A percentile compares a stretch with the other conserved stretches of the same genome.
These are phyloP conservation scores for Drosophila simulans DNA, from an alignment of 1,140 invertebrate species.

Conservation along the genomic window DNA sequence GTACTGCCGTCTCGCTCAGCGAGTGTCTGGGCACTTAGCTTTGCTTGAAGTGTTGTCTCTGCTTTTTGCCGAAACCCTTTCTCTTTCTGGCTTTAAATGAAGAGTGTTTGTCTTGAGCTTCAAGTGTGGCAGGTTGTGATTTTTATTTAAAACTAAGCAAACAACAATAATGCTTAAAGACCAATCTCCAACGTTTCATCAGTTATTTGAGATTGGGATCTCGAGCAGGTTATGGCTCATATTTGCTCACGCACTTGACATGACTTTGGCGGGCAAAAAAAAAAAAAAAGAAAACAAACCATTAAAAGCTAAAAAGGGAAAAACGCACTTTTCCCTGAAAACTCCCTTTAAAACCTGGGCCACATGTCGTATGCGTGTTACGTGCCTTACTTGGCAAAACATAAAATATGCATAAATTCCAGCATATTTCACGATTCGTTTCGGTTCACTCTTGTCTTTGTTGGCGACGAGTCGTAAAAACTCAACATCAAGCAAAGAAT, in stretches of 20 bases:
- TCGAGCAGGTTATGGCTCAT: constrained; percentile 68
- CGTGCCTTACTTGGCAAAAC: constrained; percentile 64
- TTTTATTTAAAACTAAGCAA: constrained; percentile 72
- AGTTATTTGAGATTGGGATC: constrained; percentile 24
- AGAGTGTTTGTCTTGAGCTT: constrained; percentile 78
- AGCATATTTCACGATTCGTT: constrained; percentile 55
- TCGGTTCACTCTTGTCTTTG: constrained; percentile 27
- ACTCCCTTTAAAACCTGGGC: background rate
- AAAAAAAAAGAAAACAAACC: background rate
- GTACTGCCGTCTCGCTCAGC: constrained; percentile 11
- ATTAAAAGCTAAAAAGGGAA: background rate
- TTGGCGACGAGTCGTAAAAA: constrained; percentile 59
- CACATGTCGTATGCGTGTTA: constrained; percentile 79
- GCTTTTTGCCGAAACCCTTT: constrained; percentile 62
- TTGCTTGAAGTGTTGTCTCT: constrained; percentile 68
- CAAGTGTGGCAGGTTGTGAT: constrained; percentile 79
- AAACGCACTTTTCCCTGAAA: constrained; percentile 19
- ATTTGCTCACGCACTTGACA: constrained; percentile 73
- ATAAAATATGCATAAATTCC: constrained; percentile 83
- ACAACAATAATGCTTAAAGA: constrained; percentile 36
- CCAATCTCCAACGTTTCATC: constrained; percentile 44
- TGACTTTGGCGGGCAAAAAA: constrained; percentile 19
- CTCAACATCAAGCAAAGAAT: constrained; percentile 32
- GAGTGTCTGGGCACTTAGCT: constrained; percentile 63
- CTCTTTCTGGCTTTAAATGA: constrained; percentile 58